Conservation (phyloP, 2,113 vertebrate species). For the Macrotus californicus region DNA sequence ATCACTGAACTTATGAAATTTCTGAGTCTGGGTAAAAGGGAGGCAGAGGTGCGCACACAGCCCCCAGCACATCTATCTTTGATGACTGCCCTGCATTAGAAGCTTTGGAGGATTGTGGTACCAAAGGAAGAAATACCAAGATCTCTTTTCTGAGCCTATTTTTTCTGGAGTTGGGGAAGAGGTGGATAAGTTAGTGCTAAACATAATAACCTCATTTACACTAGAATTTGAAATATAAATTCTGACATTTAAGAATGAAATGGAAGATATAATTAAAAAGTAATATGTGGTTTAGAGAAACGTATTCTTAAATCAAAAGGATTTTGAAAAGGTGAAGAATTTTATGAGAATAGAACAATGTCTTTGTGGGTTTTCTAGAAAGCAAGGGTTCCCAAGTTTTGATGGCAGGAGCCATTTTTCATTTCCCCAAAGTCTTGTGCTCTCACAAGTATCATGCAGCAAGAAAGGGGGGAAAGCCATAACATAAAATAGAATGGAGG, state of each 20-base stretch:
- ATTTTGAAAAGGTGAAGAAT: conserved; percentile 37
- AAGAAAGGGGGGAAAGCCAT: background rate
- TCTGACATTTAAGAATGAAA: conserved; percentile 24
- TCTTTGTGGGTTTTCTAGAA: conserved; percentile 46
- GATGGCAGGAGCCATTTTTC: background rate
- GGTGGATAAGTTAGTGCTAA: background rate
- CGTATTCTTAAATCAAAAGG: background rate
- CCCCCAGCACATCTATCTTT: background rate
- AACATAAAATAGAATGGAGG: background rate
- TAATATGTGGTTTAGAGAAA: background rate
- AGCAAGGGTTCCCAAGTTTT: background rate
- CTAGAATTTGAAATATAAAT: background rate
- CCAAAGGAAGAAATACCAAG: background rate
- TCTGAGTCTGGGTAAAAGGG: background rate
- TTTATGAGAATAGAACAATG: background rate
- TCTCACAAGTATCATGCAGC: background rate
- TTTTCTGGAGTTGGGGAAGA: background rate
- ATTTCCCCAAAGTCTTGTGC: background rate
- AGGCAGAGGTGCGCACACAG: background rate
- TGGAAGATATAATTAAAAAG: background rate
- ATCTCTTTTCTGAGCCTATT: background rate
- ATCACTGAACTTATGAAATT: background rate
- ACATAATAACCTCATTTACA: background rate
- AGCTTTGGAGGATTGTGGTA: background rate
- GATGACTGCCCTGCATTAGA: background rate